Evolutionary conservation across 2,113 vertebrate genomes (phyloP).

Genomic region (Leucopsar rothschildi): DNA sequence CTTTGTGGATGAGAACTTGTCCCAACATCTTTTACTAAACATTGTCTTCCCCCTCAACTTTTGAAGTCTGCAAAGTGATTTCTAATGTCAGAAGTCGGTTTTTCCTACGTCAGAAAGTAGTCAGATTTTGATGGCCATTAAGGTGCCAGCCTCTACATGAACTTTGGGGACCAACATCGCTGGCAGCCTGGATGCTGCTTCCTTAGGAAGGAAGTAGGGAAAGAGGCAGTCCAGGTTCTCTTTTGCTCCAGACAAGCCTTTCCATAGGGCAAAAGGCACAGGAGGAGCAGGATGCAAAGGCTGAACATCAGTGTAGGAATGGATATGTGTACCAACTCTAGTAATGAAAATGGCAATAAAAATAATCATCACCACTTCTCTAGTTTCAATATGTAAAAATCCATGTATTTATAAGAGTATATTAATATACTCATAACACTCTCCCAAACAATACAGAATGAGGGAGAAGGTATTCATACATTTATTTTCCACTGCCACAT

Average conservation of each 20-base stretch:
- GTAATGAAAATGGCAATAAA: neutral
- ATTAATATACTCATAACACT: neutral
- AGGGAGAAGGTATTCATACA: neutral
- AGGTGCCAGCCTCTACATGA: neutral
- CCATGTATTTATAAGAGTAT: neutral
- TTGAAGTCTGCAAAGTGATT: neutral
- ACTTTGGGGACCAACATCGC: neutral
- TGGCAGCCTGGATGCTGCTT: neutral
- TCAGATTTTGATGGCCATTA: neutral
- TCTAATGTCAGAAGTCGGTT: neutral
- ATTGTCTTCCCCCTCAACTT: neutral
- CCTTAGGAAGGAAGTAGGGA: neutral
- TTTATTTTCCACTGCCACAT: neutral
- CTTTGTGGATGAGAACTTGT: neutral
- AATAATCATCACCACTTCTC: neutral
- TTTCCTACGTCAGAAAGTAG: neutral
- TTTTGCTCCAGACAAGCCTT: neutral
- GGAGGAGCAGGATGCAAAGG: neutral
- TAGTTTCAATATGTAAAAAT: neutral
- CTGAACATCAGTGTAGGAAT: neutral
- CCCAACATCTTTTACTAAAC: neutral
- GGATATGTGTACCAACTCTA: rapidly evolving
- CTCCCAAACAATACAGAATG: neutral
- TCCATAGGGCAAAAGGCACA: neutral
- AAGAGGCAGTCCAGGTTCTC: neutral